These are phyloP conservation scores for Paralvinella palmiformis DNA, from an alignment of 1,140 invertebrate species.

Conservation along the genomic window DNA sequence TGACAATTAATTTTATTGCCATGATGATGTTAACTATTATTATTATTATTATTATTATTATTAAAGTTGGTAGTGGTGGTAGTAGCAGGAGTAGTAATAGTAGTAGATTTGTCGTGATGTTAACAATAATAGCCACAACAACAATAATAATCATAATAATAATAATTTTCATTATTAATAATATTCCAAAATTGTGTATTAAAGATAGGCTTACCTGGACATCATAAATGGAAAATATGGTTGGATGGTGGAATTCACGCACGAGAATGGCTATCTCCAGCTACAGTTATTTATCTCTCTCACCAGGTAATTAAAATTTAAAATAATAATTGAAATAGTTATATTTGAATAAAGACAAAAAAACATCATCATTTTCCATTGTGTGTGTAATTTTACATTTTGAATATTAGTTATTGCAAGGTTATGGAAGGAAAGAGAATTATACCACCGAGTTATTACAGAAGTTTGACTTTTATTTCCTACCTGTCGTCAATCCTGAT, in stretches of 20 bases:
- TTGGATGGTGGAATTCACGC: slow-evolving; percentile 51
- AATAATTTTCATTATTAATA: not conserved
- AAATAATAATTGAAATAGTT: too few relatives aligned
- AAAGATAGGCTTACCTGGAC: not conserved
- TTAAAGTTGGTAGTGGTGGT: not conserved
- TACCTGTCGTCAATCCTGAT: slow-evolving; percentile 65
- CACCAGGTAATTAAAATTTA: slow-evolving; percentile 35
- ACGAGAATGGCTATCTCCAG: slow-evolving; percentile 52
- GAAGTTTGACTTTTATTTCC: slow-evolving; percentile 54
- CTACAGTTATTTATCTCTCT: slow-evolving; percentile 47
- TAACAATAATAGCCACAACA: too few relatives aligned
- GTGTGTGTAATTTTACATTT: too few relatives aligned
- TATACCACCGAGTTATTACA: slow-evolving; percentile 13
- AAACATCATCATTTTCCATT: too few relatives aligned
- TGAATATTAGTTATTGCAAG: too few relatives aligned
- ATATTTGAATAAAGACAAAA: too few relatives aligned
- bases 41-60: not conserved
- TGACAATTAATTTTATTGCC: too few relatives aligned
- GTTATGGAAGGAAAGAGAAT: slow-evolving; percentile 19
- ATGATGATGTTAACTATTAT: too few relatives aligned
- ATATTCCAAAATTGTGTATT: not conserved
- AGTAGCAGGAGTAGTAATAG: too few relatives aligned
- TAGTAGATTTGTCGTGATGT: too few relatives aligned
- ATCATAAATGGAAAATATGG: slow-evolving; percentile 25
- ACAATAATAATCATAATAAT: too few relatives aligned